A percentile compares a stretch with the other conserved stretches of the same genome.
phyloP scores from a whole-genome alignment of 2,888 invertebrate species.

The Julus scanicus region DNA sequence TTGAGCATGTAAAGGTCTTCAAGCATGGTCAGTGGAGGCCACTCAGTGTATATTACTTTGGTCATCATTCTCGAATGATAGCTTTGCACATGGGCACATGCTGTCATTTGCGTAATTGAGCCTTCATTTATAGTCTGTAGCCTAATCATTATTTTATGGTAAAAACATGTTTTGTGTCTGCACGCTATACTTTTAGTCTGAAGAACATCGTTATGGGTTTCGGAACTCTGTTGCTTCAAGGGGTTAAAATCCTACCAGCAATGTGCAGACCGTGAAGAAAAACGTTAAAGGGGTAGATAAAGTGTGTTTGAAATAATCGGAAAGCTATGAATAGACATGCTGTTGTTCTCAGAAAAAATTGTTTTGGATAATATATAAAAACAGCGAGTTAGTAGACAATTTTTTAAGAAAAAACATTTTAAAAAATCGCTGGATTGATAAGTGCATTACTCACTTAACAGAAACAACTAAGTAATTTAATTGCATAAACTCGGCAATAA shows the following conservation, averaged over 20 bases:
- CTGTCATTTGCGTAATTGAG: not conserved
- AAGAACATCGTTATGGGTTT: constrained; percentile 12
- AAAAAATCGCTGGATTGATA: not conserved
- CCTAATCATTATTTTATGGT: not conserved
- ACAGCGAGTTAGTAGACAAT: not conserved
- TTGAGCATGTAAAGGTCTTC: too few species aligned
- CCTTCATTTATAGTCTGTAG: not conserved
- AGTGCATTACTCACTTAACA: not conserved
- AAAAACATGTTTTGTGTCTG: not conserved
- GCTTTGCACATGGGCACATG: not conserved
- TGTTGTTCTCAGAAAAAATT: not conserved
- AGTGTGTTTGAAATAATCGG: not conserved
- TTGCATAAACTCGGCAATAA: not conserved
- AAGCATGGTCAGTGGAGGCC: too few species aligned
- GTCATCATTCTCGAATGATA: too few species aligned
- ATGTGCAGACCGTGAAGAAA: constrained; percentile 28
- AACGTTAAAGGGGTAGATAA: not conserved
- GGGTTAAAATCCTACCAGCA: not conserved
- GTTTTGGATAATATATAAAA: constrained; percentile 4
- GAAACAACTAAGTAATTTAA: not conserved
- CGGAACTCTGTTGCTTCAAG: not conserved
- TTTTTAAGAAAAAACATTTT: not conserved
- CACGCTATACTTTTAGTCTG: not conserved
- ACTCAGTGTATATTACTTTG: too few species aligned
- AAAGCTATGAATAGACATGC: constrained; percentile 14